Evolutionary conservation across 2,113 vertebrate genomes (phyloP).

Genomic region (Butorides virescens): DNA sequence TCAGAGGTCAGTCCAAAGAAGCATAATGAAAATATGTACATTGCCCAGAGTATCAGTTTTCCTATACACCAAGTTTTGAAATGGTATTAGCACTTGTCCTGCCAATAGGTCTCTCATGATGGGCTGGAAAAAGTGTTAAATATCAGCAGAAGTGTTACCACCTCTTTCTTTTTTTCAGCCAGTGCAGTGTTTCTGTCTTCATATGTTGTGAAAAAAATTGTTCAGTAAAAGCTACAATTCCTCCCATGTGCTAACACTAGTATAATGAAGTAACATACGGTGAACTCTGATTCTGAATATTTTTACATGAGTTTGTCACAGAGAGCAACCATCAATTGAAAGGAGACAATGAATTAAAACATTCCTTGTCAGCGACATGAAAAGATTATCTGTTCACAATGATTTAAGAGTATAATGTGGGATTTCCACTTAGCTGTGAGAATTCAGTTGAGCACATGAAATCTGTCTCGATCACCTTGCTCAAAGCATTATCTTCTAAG

Average conservation of each 20-base stretch:
- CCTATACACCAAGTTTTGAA: neutral
- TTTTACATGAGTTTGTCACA: neutral
- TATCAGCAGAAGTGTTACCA: neutral
- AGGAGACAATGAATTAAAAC: neutral
- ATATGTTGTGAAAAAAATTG: neutral
- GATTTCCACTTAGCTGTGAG: neutral
- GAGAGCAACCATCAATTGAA: neutral
- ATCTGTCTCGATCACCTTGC: neutral
- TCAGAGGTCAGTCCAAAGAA: neutral
- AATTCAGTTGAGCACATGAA: neutral
- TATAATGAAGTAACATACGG: neutral
- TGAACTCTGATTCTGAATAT: neutral
- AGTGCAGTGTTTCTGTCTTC: neutral
- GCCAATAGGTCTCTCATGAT: neutral
- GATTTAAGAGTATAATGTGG: neutral
- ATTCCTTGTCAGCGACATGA: neutral
- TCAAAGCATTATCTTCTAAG: neutral
- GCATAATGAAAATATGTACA: fast-evolving
- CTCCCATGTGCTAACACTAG: neutral
- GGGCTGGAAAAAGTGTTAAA: neutral
- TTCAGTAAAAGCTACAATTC: neutral
- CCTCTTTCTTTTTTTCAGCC: neutral
- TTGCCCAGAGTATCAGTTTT: neutral
- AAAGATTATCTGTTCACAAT: neutral
- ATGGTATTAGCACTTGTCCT: neutral